A percentile compares a stretch with the other conserved stretches of the same genome.
These are phyloP conservation scores for Glyphotaelius pellucidus DNA, from an alignment of 2,888 invertebrate genomes.

Conservation along the genomic window DNA sequence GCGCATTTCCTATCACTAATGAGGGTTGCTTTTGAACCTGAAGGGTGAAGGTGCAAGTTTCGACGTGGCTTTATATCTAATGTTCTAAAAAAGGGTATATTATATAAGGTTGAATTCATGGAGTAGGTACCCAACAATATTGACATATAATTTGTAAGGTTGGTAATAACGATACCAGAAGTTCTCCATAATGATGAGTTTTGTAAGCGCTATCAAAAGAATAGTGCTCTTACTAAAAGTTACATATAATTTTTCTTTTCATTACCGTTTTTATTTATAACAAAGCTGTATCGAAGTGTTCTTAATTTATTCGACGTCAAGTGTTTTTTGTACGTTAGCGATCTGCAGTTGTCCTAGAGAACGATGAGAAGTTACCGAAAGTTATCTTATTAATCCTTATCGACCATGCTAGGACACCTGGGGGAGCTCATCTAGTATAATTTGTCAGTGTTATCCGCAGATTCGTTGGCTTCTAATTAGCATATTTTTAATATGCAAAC, in stretches of 20 bases:
- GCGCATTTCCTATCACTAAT: background rate
- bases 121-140: background rate
- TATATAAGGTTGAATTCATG: background rate
- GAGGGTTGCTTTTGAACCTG: background rate
- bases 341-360: no score
- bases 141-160: background rate
- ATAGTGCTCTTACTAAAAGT: no score
- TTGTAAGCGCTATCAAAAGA: no score
- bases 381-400: no score
- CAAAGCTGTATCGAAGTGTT: no score
- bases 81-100: background rate
- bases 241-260: no score
- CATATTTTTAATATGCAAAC: conserved; percentile 23
- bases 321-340: no score
- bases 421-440: background rate
- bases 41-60: background rate
- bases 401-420: no score
- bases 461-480: conserved; percentile 7
- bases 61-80: background rate
- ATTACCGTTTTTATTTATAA: no score
- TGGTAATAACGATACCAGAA: background rate
- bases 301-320: no score
- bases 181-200: no score
- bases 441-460: background rate
- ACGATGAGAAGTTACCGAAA: no score